phyloP scores from a whole-genome alignment of 2,113 vertebrate species.

The Pseudorectes ferrugineus region DNA sequence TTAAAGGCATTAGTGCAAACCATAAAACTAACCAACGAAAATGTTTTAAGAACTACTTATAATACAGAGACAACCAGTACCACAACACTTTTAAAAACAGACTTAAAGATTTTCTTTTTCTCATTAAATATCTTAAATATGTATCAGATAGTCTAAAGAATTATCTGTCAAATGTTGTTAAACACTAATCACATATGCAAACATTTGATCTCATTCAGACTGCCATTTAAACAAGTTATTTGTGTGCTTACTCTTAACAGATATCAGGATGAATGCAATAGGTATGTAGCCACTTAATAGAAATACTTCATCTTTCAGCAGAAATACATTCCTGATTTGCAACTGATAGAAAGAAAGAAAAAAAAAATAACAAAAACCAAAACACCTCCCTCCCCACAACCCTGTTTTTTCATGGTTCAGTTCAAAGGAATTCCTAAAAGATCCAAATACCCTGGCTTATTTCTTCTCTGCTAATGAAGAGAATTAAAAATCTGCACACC shows the following conservation, averaged over 20 bases:
- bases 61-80: background rate
- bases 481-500: background rate
- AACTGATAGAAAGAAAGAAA: background rate
- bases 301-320: background rate
- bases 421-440: background rate
- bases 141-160: background rate
- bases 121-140: background rate
- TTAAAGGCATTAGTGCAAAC: background rate
- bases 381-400: background rate
- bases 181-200: background rate
- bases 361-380: background rate
- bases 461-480: background rate
- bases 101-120: background rate
- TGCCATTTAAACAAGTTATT: background rate
- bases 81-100: background rate
- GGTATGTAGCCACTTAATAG: background rate
- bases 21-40: background rate
- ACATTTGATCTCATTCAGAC: background rate
- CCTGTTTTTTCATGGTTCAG: background rate
- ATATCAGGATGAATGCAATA: background rate
- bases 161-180: background rate
- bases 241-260: background rate
- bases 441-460: background rate
- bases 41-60: background rate
- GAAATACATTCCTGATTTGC: background rate